Conservation (phyloP, 2,113 vertebrate genomes). For the Apodemus sylvaticus region DNA sequence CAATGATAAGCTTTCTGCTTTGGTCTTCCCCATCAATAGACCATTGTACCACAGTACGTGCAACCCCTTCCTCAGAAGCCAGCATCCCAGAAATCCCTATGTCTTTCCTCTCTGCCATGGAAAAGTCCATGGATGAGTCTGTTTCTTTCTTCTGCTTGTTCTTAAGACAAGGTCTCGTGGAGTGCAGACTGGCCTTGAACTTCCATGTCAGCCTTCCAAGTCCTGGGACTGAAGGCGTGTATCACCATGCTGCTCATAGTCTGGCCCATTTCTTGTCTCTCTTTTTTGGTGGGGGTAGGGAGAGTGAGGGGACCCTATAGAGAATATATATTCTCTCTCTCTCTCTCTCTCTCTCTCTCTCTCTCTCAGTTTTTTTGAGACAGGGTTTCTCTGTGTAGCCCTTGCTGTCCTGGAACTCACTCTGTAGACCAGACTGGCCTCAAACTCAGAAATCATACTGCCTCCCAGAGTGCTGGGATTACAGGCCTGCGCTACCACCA, state of each 20-base stretch:
- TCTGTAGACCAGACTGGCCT: too few species aligned
- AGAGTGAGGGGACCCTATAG: too few species aligned
- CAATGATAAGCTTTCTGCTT: neutral
- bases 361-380: too few species aligned
- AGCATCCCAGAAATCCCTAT: neutral
- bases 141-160: neutral
- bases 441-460: too few species aligned
- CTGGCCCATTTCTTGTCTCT: neutral
- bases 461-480: too few species aligned
- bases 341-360: too few species aligned
- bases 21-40: neutral
- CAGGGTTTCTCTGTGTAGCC: too few species aligned
- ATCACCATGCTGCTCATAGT: neutral
- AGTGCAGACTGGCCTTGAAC: neutral
- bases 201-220: neutral
- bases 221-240: neutral
- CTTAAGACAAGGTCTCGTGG: neutral
- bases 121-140: neutral
- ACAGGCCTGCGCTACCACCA: too few species aligned
- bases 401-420: too few species aligned
- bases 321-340: too few species aligned
- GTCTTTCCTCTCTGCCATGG: constrained; percentile 1
- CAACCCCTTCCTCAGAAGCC: constrained; percentile 28
- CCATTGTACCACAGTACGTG: neutral
- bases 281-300: too few species aligned